Percentiles rank a stretch among this genome's conserved stretches.
Conservation (phyloP, 2,113 vertebrate genomes). For the Phalacrocorax carbo region DNA sequence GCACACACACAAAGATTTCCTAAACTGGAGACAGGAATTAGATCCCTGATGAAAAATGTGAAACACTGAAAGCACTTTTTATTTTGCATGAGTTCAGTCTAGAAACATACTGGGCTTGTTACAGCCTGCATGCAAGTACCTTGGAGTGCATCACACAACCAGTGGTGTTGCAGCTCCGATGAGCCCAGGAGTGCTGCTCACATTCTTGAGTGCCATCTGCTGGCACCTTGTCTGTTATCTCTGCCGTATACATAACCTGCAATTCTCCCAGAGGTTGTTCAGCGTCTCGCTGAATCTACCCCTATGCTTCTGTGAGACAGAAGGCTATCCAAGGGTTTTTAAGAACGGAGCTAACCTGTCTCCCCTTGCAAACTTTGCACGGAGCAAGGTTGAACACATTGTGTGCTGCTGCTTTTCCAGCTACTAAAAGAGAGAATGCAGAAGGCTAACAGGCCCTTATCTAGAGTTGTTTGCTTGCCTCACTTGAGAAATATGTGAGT, state of each 20-base stretch:
- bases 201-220: constrained; percentile 6
- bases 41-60: neutral
- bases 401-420: neutral
- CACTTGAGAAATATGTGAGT: neutral
- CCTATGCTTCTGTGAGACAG: neutral
- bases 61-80: neutral
- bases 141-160: neutral
- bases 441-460: neutral
- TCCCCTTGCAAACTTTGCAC: neutral
- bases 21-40: neutral
- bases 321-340: neutral
- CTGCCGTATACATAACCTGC: neutral
- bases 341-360: neutral
- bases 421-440: neutral
- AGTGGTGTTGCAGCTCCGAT: rapidly evolving
- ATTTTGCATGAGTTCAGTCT: neutral
- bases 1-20: neutral
- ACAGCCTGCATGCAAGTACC: neutral
- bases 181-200: neutral
- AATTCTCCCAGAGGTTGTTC: neutral
- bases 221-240: neutral
- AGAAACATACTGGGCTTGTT: neutral
- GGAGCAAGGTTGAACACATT: neutral
- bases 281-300: rapidly evolving
- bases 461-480: neutral